A percentile compares a stretch with the other conserved stretches of the same genome.
Evolutionary conservation across 2,113 vertebrate species (phyloP).

Genomic region (Ranitomeya variabilis): DNA sequence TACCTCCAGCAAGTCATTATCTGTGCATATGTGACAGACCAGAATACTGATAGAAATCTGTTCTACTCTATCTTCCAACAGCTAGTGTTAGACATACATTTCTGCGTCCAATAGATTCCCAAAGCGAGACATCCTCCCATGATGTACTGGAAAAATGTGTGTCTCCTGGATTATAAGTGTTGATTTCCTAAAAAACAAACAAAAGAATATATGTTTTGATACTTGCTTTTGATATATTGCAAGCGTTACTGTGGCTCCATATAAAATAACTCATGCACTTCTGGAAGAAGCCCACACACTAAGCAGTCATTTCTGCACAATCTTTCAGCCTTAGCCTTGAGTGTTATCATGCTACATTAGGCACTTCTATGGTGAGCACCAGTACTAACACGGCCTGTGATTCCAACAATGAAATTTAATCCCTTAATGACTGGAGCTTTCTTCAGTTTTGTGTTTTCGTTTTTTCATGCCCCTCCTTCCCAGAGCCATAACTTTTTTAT

Average conservation of each 20-base stretch:
- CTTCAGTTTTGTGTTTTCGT: too few species aligned
- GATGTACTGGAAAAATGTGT: constrained; percentile 76
- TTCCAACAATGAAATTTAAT: not conserved
- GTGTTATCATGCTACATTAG: not conserved
- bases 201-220: constrained; percentile 55
- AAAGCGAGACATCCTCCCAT: constrained; percentile 79
- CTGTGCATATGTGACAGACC: constrained; percentile 19
- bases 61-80: constrained; percentile 50
- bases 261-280: constrained; percentile 5
- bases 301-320: not conserved
- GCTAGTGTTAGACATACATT: constrained; percentile 69
- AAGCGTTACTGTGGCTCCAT: constrained; percentile 9
- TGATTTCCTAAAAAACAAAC: constrained; percentile 71
- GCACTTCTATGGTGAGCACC: not conserved
- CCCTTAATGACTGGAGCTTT: too few species aligned
- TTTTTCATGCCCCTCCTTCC: too few species aligned
- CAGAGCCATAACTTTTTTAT: too few species aligned
- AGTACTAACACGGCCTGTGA: not conserved
- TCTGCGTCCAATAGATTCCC: constrained; percentile 75
- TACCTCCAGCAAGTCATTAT: not conserved
- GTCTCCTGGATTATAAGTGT: constrained; percentile 78
- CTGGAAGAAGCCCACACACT: not conserved
- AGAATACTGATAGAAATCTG: constrained; percentile 19
- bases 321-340: not conserved
- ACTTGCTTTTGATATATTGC: constrained; percentile 27